Conservation (phyloP, 30 jellyfish, hydroid and myxozoan species). For the Aurelia coerulea region DNA sequence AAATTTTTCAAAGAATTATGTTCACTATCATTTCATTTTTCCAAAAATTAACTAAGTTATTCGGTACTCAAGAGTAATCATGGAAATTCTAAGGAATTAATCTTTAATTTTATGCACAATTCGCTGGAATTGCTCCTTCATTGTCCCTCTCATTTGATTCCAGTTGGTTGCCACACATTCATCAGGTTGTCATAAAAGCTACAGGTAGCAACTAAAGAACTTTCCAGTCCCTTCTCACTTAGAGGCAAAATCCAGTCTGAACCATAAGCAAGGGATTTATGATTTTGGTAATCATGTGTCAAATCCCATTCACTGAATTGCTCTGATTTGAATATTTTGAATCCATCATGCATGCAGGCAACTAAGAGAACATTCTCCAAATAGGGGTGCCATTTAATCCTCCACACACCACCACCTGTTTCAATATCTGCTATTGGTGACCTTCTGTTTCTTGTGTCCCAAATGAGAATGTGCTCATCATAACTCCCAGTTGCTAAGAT, state of each 20-base stretch:
- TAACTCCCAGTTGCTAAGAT: conserved; percentile 81
- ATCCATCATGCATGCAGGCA: conserved; percentile 97
- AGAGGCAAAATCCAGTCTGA: conserved; percentile 71
- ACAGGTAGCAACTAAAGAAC: conserved; percentile 74
- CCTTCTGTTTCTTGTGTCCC: conserved; percentile 81
- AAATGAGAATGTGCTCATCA: conserved; percentile 71
- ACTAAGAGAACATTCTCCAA: conserved; percentile 47
- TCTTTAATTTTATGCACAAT: too few species aligned
- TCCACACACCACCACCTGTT: conserved; percentile 97
- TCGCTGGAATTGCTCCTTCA: too few species aligned
- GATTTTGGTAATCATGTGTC: conserved; percentile 61
- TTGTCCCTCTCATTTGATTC: too few species aligned
- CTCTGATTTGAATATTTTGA: conserved; percentile 45
- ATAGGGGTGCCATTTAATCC: conserved; percentile 92
- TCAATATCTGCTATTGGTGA: conserved; percentile 60
- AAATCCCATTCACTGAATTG: conserved; percentile 4
- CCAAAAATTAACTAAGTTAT: too few species aligned
- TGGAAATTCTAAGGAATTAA: too few species aligned
- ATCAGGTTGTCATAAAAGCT: conserved; percentile 85
- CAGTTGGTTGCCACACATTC: conserved; percentile 60
- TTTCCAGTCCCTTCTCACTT: background rate
- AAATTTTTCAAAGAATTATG: too few species aligned
- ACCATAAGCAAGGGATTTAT: conserved; percentile 91
- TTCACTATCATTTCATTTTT: too few species aligned
- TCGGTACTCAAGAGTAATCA: too few species aligned